A percentile compares a stretch with the other conserved stretches of the same genome.
Conservation (phyloP, 2,113 vertebrate species). For the Empidonax alnorum region DNA sequence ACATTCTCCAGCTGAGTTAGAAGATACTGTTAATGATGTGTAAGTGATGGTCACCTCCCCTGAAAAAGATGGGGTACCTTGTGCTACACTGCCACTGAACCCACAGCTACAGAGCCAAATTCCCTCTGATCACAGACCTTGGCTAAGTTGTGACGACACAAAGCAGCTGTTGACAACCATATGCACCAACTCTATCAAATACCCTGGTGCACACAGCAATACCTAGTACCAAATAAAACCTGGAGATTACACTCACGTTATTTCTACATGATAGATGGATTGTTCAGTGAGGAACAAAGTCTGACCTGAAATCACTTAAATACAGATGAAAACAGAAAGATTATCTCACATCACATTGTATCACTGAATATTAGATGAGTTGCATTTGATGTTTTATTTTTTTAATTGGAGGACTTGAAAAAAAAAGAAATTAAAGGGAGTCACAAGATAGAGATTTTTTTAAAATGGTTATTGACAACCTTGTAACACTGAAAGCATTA, state of each 20-base stretch:
- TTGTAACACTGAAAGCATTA: background rate
- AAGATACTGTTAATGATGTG: background rate
- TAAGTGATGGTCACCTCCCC: background rate
- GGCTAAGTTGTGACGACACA: background rate
- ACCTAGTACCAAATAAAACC: background rate
- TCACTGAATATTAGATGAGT: background rate
- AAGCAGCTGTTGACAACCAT: background rate
- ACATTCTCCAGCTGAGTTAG: background rate
- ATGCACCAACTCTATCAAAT: background rate
- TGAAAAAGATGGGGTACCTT: background rate
- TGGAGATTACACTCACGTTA: background rate
- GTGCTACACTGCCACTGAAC: background rate
- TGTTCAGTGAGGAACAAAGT: background rate
- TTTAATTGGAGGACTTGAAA: background rate
- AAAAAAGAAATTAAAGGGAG: background rate
- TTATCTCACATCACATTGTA: background rate
- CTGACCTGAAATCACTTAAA: background rate
- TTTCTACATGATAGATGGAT: background rate
- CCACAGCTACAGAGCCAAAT: background rate
- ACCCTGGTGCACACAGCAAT: background rate
- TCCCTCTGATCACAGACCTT: background rate
- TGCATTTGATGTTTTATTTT: background rate
- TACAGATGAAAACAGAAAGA: background rate
- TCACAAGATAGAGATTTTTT: background rate
- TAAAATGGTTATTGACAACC: background rate